These are phyloP conservation scores for Xiphydria camelus DNA, from an alignment of 2,888 invertebrate species.

Conservation along the genomic window DNA sequence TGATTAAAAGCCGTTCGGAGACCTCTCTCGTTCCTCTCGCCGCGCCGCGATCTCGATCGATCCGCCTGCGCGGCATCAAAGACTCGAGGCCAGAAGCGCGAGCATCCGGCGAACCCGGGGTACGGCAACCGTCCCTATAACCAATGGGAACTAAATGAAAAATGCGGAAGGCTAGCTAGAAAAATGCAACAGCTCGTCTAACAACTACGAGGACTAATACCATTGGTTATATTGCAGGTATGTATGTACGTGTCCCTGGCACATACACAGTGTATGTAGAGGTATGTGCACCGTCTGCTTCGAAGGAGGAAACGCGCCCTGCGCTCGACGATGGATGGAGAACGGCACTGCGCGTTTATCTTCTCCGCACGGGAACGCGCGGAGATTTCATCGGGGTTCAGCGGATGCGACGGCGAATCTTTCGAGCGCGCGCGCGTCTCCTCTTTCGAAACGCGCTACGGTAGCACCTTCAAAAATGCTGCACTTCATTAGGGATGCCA, in stretches of 20 bases:
- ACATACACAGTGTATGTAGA: constrained; percentile 29
- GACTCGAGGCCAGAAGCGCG: too few species aligned
- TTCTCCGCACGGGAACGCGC: too few species aligned
- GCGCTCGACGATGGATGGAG: too few species aligned
- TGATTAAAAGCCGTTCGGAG: too few species aligned
- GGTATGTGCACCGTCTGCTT: constrained; percentile 1
- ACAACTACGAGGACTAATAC: constrained; percentile 55
- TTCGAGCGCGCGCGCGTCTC: too few species aligned
- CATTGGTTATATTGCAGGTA: constrained; percentile 48
- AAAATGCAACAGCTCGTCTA: constrained; percentile 56
- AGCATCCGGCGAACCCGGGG: neutral
- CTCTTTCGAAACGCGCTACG: neutral
- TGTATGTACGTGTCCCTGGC: constrained; percentile 41
- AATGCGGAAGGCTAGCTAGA: constrained; percentile 53
- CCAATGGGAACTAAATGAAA: constrained; percentile 51
- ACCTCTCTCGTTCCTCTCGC: too few species aligned
- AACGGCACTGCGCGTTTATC: too few species aligned
- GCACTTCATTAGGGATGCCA: constrained; percentile 55
- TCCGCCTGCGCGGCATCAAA: too few species aligned
- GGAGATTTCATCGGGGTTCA: too few species aligned
- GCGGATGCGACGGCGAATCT: too few species aligned
- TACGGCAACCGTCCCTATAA: constrained; percentile 38
- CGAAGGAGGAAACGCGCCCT: too few species aligned
- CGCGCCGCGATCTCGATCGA: neutral
- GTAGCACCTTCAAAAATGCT: constrained; percentile 46